Percentiles rank a stretch among this genome's conserved stretches.
Conservation (phyloP, 2,797 vertebrate species). For the Falco berigora region DNA sequence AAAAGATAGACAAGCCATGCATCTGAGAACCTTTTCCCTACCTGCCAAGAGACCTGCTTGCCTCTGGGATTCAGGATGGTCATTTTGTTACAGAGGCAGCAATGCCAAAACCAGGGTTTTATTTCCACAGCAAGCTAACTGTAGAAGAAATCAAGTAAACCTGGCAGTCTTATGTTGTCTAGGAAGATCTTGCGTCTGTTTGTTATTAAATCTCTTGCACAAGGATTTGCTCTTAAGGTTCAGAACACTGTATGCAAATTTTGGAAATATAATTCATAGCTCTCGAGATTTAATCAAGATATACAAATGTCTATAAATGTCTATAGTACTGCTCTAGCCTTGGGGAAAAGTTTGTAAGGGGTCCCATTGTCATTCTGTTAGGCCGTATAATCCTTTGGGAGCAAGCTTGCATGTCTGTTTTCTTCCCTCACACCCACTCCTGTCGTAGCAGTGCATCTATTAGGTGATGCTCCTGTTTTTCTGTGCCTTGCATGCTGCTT, state of each 20-base stretch:
- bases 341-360: neutral
- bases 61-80: neutral
- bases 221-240: constrained; percentile 7
- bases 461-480: neutral
- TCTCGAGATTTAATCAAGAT: constrained; percentile 7
- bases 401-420: neutral
- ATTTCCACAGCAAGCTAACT: neutral
- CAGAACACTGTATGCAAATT: neutral
- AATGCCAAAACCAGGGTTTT: neutral
- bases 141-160: neutral
- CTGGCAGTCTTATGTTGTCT: neutral
- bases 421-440: neutral
- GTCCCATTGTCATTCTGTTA: neutral
- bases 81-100: neutral
- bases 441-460: neutral
- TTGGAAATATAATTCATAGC: neutral
- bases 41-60: neutral
- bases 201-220: neutral
- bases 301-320: neutral
- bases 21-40: neutral
- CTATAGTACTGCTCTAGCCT: neutral
- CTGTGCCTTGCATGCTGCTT: neutral
- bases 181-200: neutral
- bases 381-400: neutral
- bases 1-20: neutral